Percentiles rank a stretch among this genome's conserved stretches.
These are phyloP conservation scores for Drosophila borealis DNA, from an alignment of 2,888 invertebrate species.

Conservation along the genomic window DNA sequence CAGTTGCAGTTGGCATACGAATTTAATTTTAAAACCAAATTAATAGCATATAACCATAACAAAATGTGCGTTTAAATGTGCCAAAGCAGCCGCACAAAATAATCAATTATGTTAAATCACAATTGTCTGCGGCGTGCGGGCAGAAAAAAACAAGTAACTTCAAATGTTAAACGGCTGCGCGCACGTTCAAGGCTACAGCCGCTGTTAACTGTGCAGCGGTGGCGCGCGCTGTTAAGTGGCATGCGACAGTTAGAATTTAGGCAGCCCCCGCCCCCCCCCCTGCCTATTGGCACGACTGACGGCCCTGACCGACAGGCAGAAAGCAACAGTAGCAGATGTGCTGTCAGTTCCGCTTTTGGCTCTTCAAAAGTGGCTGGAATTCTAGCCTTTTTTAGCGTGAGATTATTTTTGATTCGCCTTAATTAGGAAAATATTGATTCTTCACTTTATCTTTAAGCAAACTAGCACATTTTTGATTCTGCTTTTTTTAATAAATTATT, in stretches of 20 bases:
- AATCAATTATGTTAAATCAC: slow-evolving; percentile 49
- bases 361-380: too few species aligned
- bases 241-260: slow-evolving; percentile 71
- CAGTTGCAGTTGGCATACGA: neutral
- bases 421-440: too few species aligned
- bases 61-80: slow-evolving; percentile 39
- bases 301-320: slow-evolving; percentile 62
- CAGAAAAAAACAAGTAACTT: slow-evolving; percentile 13
- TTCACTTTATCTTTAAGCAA: too few species aligned
- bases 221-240: slow-evolving; percentile 32
- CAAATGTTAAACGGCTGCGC: slow-evolving; percentile 30
- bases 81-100: slow-evolving; percentile 19
- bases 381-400: too few species aligned
- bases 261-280: neutral
- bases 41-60: slow-evolving; percentile 18
- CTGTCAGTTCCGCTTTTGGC: too few species aligned
- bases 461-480: too few species aligned
- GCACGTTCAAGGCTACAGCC: slow-evolving; percentile 30
- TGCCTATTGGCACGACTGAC: too few species aligned
- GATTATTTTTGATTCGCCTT: too few species aligned
- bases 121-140: neutral
- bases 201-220: slow-evolving; percentile 24
- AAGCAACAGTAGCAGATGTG: neutral
- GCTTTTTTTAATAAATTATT: too few species aligned
- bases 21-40: slow-evolving; percentile 30